These are phyloP conservation scores for Drosophila nr. fundita DNA, from an alignment of 2,888 invertebrate genomes.

Conservation along the genomic window DNA sequence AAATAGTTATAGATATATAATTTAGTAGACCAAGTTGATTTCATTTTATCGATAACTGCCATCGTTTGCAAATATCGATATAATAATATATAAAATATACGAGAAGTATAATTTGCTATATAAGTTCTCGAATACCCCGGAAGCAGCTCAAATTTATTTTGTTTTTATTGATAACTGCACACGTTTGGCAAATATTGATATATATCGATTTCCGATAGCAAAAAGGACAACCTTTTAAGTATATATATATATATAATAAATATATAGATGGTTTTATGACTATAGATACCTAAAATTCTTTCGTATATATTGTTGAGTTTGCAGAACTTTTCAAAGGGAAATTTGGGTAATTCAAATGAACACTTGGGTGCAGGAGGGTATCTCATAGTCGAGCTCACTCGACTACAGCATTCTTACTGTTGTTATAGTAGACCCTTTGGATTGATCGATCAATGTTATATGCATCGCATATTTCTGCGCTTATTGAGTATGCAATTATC, in stretches of 20 bases:
- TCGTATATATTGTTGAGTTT: fast-evolving
- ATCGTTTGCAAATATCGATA: no score
- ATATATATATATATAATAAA: no score
- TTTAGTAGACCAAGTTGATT: neutral
- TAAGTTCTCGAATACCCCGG: neutral
- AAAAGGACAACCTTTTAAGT: neutral
- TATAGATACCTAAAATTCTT: neutral
- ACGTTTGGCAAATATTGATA: neutral
- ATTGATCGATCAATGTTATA: neutral
- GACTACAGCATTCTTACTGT: neutral
- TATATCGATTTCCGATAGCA: neutral
- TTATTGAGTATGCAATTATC: slow-evolving; percentile 13
- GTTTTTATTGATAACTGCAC: neutral
- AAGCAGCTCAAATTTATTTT: neutral
- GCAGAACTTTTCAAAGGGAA: neutral
- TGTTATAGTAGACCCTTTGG: neutral
- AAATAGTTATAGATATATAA: neutral
- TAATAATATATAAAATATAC: neutral
- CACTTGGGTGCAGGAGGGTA: neutral
- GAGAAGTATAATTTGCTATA: neutral
- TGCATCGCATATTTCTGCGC: neutral
- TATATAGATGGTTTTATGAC: neutral
- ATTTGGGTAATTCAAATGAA: neutral
- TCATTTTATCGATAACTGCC: no score
- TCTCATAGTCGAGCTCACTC: neutral